Conservation (phyloP, 2,888 invertebrate species). For the Gymnocheta viridis region DNA sequence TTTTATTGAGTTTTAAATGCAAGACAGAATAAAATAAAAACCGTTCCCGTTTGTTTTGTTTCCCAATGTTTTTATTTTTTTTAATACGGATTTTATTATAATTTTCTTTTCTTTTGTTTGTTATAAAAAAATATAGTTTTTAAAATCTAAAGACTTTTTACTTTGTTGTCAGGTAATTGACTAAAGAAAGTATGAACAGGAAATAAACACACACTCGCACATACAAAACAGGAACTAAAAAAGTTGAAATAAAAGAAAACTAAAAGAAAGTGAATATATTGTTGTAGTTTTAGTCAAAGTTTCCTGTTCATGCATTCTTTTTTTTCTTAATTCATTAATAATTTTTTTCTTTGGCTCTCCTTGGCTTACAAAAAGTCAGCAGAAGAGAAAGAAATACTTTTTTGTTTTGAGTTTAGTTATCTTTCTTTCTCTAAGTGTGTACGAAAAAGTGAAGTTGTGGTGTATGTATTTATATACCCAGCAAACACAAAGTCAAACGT, state of each 20-base stretch:
- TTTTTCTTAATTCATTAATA: slow-evolving; percentile 60
- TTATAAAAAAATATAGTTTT: not conserved
- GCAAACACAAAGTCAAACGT: no score
- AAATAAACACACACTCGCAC: not conserved
- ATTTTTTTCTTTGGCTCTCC: slow-evolving; percentile 7
- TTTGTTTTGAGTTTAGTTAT: slow-evolving; percentile 1
- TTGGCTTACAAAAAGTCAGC: slow-evolving; percentile 39
- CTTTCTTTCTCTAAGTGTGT: not conserved
- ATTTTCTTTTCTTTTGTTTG: slow-evolving; percentile 40
- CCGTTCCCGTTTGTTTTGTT: slow-evolving; percentile 33
- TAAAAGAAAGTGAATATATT: slow-evolving; percentile 32
- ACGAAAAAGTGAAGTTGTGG: not conserved
- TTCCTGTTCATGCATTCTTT: slow-evolving; percentile 53
- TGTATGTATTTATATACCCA: not conserved
- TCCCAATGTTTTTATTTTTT: slow-evolving; percentile 13
- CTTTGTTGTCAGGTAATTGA: slow-evolving; percentile 61
- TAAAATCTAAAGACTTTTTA: slow-evolving; percentile 35
- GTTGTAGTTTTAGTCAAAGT: slow-evolving; percentile 57
- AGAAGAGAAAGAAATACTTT: slow-evolving; percentile 18
- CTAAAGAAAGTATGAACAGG: slow-evolving; percentile 34
- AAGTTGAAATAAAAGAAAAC: not conserved
- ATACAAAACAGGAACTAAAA: not conserved
- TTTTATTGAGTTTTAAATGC: slow-evolving; percentile 35
- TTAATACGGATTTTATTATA: slow-evolving; percentile 39
- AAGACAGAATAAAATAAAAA: not conserved